Evolutionary conservation across 2,113 vertebrate genomes (phyloP).

Genomic region (Calidris pygmaea): DNA sequence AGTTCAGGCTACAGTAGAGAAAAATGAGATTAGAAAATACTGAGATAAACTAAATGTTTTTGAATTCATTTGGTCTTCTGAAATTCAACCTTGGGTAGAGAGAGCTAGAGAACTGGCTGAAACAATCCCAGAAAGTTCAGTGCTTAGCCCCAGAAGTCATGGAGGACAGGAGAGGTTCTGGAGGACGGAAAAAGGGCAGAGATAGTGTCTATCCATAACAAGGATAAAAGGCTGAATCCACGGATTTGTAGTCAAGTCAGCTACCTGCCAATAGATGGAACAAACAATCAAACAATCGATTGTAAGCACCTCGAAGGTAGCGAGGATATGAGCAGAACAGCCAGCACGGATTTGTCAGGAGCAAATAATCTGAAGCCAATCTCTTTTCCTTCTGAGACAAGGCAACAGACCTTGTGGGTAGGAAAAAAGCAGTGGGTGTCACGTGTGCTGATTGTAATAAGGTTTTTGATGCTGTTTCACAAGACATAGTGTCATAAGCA

Average conservation of each 20-base stretch:
- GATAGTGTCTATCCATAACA: neutral
- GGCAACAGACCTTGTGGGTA: neutral
- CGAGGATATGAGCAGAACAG: neutral
- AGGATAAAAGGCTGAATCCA: neutral
- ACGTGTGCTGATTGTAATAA: neutral
- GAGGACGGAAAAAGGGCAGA: neutral
- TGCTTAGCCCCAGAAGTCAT: neutral
- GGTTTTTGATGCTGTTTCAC: neutral
- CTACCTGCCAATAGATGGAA: neutral
- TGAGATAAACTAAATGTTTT: neutral
- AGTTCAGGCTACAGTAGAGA: neutral
- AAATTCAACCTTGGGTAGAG: neutral
- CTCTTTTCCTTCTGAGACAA: neutral
- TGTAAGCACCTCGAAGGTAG: neutral
- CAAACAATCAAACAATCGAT: neutral
- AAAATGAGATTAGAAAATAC: neutral
- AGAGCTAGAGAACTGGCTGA: neutral
- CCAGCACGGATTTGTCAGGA: neutral
- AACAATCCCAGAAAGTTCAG: neutral
- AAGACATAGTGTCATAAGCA: neutral
- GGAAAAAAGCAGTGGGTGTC: neutral
- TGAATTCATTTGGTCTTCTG: accelerated
- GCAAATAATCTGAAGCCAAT: neutral
- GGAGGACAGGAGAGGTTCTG: neutral
- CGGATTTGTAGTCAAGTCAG: neutral